Evolutionary conservation across 2,888 invertebrate species (phyloP).

Genomic region (Cyaniris semiargus): DNA sequence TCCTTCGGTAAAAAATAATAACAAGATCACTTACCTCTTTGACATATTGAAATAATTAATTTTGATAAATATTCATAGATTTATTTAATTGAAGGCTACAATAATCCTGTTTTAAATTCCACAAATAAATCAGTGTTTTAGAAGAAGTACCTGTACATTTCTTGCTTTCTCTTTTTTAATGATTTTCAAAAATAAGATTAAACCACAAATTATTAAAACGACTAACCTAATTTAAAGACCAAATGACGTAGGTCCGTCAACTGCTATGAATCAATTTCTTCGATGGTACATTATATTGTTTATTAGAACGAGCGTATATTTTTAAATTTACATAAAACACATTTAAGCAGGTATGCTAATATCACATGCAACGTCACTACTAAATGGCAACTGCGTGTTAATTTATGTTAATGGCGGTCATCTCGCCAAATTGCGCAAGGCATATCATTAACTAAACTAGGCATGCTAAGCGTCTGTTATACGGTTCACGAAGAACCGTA

Average conservation of each 20-base stretch:
- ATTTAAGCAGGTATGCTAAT: not conserved
- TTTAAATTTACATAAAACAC: not conserved
- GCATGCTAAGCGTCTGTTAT: not conserved
- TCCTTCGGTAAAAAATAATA: not conserved
- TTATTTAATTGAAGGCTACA: not conserved
- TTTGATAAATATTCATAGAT: not conserved
- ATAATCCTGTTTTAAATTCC: not conserved
- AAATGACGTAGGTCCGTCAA: no score
- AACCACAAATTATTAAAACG: no score
- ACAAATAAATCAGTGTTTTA: not conserved
- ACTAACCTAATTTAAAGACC: no score
- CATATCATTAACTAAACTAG: not conserved
- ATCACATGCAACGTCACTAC: not conserved
- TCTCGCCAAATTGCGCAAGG: not conserved
- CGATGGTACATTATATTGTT: no score
- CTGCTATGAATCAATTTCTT: no score
- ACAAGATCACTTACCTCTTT: not conserved
- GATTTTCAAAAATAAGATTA: no score
- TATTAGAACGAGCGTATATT: not conserved
- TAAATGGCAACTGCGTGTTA: not conserved
- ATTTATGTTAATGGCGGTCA: slow-evolving; percentile 1
- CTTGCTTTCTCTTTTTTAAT: no score
- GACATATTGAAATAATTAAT: not conserved
- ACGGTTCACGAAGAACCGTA: not conserved
- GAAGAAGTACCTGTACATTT: no score